Conservation (phyloP, 2,113 vertebrate species). For the Plotosus lineatus region DNA sequence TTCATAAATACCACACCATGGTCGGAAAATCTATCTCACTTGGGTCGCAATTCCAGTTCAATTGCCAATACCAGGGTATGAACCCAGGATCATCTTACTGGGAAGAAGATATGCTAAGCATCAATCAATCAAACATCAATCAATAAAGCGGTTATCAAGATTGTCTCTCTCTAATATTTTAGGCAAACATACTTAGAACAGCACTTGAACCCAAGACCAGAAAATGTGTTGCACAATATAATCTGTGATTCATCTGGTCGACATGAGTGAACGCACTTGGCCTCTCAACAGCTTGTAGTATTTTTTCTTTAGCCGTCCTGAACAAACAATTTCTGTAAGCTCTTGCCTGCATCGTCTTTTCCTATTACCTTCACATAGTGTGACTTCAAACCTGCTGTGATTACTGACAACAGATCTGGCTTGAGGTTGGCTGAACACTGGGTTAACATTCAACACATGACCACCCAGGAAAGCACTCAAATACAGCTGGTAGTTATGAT, state of each 20-base stretch:
- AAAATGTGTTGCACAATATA: neutral
- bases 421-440: neutral
- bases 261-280: neutral
- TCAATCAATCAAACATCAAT: too few species aligned
- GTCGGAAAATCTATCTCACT: too few species aligned
- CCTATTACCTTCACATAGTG: conserved; percentile 19
- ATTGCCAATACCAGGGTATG: too few species aligned
- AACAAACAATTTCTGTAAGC: neutral
- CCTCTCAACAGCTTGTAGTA: neutral
- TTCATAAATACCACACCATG: too few species aligned
- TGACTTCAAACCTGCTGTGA: conserved; percentile 32
- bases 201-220: too few species aligned
- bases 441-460: conserved; percentile 6
- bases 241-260: neutral
- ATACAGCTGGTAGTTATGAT: neutral
- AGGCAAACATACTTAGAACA: too few species aligned
- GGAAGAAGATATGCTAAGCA: too few species aligned
- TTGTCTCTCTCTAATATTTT: too few species aligned
- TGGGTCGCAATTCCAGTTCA: too few species aligned
- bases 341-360: conserved; percentile 19
- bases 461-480: neutral
- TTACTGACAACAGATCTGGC: conserved; percentile 2
- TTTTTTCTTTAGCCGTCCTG: neutral
- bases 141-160: too few species aligned
- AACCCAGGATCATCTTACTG: too few species aligned